Evolutionary conservation across 2,797 vertebrate species (phyloP), one percentile per base, ranked within the genome.

Genomic region (Catharus ustulatus): DNA sequence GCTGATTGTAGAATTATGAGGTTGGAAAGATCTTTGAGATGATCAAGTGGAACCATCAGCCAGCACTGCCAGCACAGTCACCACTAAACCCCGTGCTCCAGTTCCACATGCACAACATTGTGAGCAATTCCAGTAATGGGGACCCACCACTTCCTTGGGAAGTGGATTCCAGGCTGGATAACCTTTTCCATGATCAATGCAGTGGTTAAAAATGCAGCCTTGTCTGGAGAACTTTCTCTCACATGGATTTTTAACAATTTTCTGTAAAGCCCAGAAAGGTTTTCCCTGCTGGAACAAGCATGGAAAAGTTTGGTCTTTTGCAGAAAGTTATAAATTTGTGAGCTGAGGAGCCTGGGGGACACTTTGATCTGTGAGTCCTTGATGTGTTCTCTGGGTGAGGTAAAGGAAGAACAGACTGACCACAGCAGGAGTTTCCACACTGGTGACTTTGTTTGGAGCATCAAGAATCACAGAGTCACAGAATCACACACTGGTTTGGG

Each of bases 1-100:
- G 2, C 11, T 0, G 0, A 40, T 34, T 2, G 2, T 36, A 8
- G 26, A 20, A 36, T 27, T 0, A 1, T 0, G 11, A 36, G 30
- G 22, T 16, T 51, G 51, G 43, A 19, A 51, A 18, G 24, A 9
- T 12, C 24, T 34, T 9, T 15, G 14, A 6, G 72, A 15, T 8
- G 36, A 30, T 6, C 13, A 4, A 9, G 14, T 32, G 15, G 34
- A 32, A 2, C 15, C 51, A 30, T 24, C 8, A 38, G 4, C 5
- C 43, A 63, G 24, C 52, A 45, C 1, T 52, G 21, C 11, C 42
- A 49, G 13, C 48, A 27, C 0, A 9, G 29, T 12, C 63, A 29
- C 23, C 64, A 26, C 51, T 16, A 2, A 63, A 30, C 8, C n/a
- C 45, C 19, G 38, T 10, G 45, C 72, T 27, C 24, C 6, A 1